A percentile compares a stretch with the other conserved stretches of the same genome.
Evolutionary conservation across 2,888 invertebrate species (phyloP).

Genomic region (Saturnia japonica): DNA sequence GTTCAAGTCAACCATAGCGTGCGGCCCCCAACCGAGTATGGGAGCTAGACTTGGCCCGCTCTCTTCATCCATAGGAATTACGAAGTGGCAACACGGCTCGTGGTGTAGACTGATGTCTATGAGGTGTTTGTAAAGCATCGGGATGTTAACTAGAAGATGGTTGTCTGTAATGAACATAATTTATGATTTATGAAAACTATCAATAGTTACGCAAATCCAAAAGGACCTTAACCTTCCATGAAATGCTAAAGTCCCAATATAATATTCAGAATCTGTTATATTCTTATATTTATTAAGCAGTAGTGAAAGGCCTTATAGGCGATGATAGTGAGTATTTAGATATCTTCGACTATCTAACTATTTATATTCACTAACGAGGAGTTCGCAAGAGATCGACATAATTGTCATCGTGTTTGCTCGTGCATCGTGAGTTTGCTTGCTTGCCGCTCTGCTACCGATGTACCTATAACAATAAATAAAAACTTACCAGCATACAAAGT

Average conservation of each 20-base stretch:
- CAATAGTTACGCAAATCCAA: not conserved
- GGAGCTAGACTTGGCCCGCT: constrained; percentile 86
- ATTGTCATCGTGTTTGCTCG: too few relatives aligned
- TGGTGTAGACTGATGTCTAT: constrained; percentile 92
- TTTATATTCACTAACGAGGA: too few relatives aligned
- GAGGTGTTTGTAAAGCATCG: constrained; percentile 91
- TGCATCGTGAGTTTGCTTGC: too few relatives aligned
- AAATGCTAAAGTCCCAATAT: too few relatives aligned
- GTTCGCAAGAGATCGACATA: too few relatives aligned
- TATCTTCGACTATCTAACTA: too few relatives aligned
- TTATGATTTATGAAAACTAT: not conserved
- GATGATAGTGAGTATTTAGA: too few relatives aligned
- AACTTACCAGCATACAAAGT: constrained; percentile 84
- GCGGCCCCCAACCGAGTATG: constrained; percentile 78
- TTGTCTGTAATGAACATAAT: constrained; percentile 79
- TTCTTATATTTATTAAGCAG: too few relatives aligned
- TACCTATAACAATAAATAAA: not conserved
- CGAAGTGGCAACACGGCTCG: constrained; percentile 91
- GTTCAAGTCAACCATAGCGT: constrained; percentile 84
- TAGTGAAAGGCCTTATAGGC: too few relatives aligned
- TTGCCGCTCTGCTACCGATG: not conserved
- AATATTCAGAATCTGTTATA: too few relatives aligned
- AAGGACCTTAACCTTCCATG: not conserved
- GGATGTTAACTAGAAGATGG: constrained; percentile 91
- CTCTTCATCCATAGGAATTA: constrained; percentile 83